These are phyloP conservation scores for Rhagonycha lutea DNA, from an alignment of 2,888 invertebrate species.

Conservation along the genomic window DNA sequence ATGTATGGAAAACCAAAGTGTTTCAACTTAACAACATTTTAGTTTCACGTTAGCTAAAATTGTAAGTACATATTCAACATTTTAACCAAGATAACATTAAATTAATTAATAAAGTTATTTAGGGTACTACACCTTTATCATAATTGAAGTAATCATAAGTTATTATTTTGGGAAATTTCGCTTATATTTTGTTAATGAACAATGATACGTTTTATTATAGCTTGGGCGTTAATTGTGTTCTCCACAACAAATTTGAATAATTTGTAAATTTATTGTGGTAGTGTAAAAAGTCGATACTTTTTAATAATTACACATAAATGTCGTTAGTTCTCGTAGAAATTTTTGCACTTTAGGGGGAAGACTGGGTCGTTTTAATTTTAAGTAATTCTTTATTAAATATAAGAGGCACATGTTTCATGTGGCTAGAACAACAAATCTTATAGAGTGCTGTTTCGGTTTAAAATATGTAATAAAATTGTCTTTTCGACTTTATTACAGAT, in stretches of 20 bases:
- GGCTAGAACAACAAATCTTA: too few species aligned
- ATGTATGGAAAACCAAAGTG: not conserved
- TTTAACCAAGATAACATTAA: slow-evolving; percentile 13
- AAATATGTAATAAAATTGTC: too few species aligned
- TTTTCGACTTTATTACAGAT: too few species aligned
- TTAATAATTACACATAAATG: too few species aligned
- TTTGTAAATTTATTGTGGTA: not conserved
- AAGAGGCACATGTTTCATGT: too few species aligned
- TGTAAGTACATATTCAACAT: not conserved
- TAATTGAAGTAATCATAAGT: slow-evolving; percentile 18
- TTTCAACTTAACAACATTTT: not conserved
- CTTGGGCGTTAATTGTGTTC: not conserved
- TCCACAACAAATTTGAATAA: not conserved
- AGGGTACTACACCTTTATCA: slow-evolving; percentile 8
- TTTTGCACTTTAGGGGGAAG: too few species aligned
- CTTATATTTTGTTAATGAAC: slow-evolving; percentile 4
- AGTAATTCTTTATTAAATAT: too few species aligned
- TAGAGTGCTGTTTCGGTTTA: too few species aligned
- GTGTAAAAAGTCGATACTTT: too few species aligned
- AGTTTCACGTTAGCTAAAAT: not conserved
- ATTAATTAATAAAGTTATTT: slow-evolving; percentile 20
- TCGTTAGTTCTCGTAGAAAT: too few species aligned
- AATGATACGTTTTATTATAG: slow-evolving; percentile 1
- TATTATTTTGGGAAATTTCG: slow-evolving; percentile 10
- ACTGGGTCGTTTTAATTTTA: too few species aligned